Percentiles rank a stretch among this genome's conserved stretches.
Conservation (phyloP, 1,140 invertebrate species). For the Philotrypesis tridentata region DNA sequence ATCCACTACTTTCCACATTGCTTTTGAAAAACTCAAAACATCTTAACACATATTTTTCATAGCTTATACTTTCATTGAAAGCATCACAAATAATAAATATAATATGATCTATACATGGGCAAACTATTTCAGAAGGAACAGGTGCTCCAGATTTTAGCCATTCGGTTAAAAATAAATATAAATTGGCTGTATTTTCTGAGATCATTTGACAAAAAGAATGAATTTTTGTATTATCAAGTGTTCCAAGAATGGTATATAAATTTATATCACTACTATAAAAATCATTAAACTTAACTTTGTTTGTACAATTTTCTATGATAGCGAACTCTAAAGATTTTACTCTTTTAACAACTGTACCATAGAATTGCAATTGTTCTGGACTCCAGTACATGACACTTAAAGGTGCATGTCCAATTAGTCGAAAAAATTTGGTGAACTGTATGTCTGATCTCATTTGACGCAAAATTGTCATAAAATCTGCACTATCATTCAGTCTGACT, state of each 20-base stretch:
- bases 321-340: not conserved
- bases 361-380: not conserved
- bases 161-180: conserved; percentile 9
- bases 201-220: not conserved
- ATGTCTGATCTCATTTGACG: not conserved
- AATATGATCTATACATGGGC: not conserved
- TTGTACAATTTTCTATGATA: not conserved
- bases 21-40: not conserved
- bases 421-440: not conserved
- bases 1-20: not conserved
- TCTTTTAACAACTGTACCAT: not conserved
- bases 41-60: not conserved
- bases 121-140: not conserved
- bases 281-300: not conserved
- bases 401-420: not conserved
- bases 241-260: not conserved
- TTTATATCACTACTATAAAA: not conserved
- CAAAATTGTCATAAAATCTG: not conserved
- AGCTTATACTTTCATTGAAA: not conserved
- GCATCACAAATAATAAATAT: not conserved
- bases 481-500: too few relatives aligned
- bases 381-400: conserved; percentile 3
- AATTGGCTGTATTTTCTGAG: not conserved
- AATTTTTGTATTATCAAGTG: not conserved
- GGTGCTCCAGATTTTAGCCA: conserved; percentile 1